Evolutionary conservation across 2,113 vertebrate genomes (phyloP), one percentile per base, ranked within the genome.

Genomic region (Ranitomeya variabilis): DNA sequence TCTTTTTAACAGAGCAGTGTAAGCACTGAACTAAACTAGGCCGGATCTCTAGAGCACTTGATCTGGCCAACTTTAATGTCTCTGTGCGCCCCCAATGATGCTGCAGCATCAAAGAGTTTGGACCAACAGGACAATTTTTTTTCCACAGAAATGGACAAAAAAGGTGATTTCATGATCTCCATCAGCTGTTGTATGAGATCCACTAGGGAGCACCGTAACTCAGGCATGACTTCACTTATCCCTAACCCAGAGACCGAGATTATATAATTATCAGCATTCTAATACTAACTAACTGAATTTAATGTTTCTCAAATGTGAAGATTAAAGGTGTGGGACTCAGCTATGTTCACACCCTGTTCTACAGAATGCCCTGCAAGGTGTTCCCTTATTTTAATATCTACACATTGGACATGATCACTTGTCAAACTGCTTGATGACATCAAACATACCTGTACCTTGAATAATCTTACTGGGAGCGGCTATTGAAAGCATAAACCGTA

Each of bases 321-420:
- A 83, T 12, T 76, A 76, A 87, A 84, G 80, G 87, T 78, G 87
- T 88, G 64, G 69, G 69, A 69, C 60, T 52, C 67, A 23, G 57
- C 45, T 31, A 26, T 74, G 69, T n/a, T n/a, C 87, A 77, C 87
- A 89, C 87, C 87, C 87, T 88, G 59, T 78, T 79, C 66, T 83
- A 83, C 66, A 88, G 79, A 88, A 76, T 88, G 80, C 37, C 67
- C 69, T 88, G 66, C 19, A 83, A 88, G 87, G 78, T 82, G 66
- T 82, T 88, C 57, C 45, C 31, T 26, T 5, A 21, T 79, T 51
- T 52, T 3, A 55, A 3, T 66, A 73, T 66, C 57, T 60, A 60
- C 23, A n/a, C 52, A 52, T 60, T 82, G 55, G 62, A 83, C 7
- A 23, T 87, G 86, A 73, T 73, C 62, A 80, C 18, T 71, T 82